These are phyloP conservation scores for Eurypyga helias DNA, from an alignment of 2,113 vertebrate genomes.

Conservation along the genomic window DNA sequence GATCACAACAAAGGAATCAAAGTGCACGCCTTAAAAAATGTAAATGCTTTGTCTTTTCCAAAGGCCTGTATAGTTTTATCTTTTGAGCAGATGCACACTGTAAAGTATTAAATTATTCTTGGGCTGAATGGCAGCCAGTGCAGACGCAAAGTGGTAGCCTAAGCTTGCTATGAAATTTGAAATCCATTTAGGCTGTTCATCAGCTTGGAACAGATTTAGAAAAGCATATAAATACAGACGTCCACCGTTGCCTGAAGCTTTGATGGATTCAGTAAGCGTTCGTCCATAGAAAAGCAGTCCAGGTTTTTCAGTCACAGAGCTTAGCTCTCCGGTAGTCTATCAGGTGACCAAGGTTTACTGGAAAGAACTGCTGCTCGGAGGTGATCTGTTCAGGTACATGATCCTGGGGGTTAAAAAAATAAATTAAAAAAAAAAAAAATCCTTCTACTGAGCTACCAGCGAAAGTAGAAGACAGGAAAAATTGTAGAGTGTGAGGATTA, in stretches of 20 bases:
- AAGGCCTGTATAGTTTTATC: not conserved
- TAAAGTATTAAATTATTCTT: constrained; percentile 44
- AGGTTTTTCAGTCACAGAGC: not conserved
- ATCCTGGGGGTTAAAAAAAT: not conserved
- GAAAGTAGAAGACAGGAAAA: not conserved
- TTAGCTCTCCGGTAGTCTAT: not conserved
- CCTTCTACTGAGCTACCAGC: not conserved
- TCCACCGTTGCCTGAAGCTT: constrained; percentile 44
- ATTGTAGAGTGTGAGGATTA: not conserved
- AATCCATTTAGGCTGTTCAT: constrained; percentile 67
- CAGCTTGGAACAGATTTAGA: constrained; percentile 68
- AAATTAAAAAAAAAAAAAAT: not conserved
- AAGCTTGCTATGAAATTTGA: constrained; percentile 61
- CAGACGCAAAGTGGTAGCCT: constrained; percentile 40
- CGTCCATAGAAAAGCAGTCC: not conserved
- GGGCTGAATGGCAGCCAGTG: constrained; percentile 18
- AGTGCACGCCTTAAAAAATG: not conserved
- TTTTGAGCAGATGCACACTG: not conserved
- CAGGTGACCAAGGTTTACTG: not conserved
- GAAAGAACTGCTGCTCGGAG: not conserved
- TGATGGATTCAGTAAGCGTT: constrained; percentile 19
- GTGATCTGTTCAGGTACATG: not conserved
- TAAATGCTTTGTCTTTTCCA: constrained; percentile 28
- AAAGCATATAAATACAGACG: constrained; percentile 35
- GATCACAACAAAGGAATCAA: constrained; percentile 1